These are phyloP conservation scores for Drosophila kepulauana DNA, from an alignment of 1,140 invertebrate genomes.

Conservation along the genomic window DNA sequence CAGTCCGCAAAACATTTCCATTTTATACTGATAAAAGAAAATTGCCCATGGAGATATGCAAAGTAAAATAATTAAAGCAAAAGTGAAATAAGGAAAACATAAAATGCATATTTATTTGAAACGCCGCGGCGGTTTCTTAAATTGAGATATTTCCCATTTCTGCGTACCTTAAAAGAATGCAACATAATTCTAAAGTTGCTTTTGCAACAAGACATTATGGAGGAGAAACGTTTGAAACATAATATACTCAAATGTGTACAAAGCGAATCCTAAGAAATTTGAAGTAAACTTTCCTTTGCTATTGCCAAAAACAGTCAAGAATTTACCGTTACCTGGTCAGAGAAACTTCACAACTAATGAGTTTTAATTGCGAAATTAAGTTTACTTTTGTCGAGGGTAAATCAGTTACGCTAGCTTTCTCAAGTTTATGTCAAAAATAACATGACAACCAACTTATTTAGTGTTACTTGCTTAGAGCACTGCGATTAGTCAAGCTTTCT, in stretches of 20 bases:
- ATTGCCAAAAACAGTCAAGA: conserved; percentile 15
- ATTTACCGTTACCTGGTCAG: conserved; percentile 41
- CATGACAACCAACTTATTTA: background rate
- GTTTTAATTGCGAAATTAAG: conserved; percentile 46
- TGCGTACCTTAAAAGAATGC: conserved; percentile 29
- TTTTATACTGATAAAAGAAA: conserved; percentile 45
- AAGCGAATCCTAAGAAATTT: conserved; percentile 17
- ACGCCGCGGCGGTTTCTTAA: conserved; percentile 39
- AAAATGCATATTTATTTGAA: conserved; percentile 38
- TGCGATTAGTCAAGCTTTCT: conserved; percentile 1
- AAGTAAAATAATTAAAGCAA: conserved; percentile 52
- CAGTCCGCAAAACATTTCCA: conserved; percentile 23
- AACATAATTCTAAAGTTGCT: background rate
- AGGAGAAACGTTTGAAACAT: conserved; percentile 8
- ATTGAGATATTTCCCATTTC: conserved; percentile 59
- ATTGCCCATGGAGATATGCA: conserved; percentile 46
- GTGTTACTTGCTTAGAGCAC: background rate
- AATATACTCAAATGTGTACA: conserved; percentile 22
- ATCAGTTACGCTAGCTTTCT: conserved; percentile 3
- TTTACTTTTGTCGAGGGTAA: conserved; percentile 11
- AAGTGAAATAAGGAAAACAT: conserved; percentile 12
- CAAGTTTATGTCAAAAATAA: background rate
- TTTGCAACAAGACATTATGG: background rate
- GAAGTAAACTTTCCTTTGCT: conserved; percentile 32
- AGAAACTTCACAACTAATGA: conserved; percentile 52